These are phyloP conservation scores for Cephus cinctus DNA, from an alignment of 1,140 invertebrate species.

Conservation along the genomic window DNA sequence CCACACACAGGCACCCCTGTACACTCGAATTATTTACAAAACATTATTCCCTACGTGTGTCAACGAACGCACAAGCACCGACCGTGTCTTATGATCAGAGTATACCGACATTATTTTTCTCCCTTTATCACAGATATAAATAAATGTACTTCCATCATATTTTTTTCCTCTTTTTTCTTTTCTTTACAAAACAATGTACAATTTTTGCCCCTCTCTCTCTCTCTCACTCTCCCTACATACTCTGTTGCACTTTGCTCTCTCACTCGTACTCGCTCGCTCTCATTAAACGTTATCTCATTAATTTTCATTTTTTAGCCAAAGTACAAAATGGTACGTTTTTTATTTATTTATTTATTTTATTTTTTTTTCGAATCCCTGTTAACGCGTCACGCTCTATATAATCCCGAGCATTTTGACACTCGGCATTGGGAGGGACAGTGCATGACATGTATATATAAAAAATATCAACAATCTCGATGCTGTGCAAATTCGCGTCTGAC, in stretches of 20 bases:
- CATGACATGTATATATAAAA: slow-evolving; percentile 36
- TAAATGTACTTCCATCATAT: slow-evolving; percentile 52
- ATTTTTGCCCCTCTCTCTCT: slow-evolving; percentile 13
- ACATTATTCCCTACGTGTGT: slow-evolving; percentile 32
- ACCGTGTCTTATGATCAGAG: slow-evolving; percentile 28
- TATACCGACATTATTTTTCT: slow-evolving; percentile 29
- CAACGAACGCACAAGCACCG: slow-evolving; percentile 42
- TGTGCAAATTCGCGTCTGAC: slow-evolving; percentile 17
- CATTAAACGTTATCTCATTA: too few species aligned
- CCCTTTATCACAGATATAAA: slow-evolving; percentile 66
- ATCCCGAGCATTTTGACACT: too few species aligned
- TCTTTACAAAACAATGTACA: slow-evolving; percentile 51
- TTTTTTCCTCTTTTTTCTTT: slow-evolving; percentile 3
- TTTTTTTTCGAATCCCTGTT: slow-evolving; percentile 2
- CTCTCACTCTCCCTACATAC: not conserved
- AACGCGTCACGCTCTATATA: not conserved
- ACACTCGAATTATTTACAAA: slow-evolving; percentile 53
- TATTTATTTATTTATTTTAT: slow-evolving; percentile 11
- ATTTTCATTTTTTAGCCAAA: too few species aligned
- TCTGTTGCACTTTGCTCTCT: too few species aligned
- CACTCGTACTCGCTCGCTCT: not conserved
- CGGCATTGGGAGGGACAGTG: slow-evolving; percentile 12
- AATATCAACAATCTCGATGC: slow-evolving; percentile 44
- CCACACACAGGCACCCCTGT: too few species aligned
- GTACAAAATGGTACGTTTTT: slow-evolving; percentile 14